phyloP scores from a whole-genome alignment of 2,797 vertebrate species.

The Pseudochirops corinnae region DNA sequence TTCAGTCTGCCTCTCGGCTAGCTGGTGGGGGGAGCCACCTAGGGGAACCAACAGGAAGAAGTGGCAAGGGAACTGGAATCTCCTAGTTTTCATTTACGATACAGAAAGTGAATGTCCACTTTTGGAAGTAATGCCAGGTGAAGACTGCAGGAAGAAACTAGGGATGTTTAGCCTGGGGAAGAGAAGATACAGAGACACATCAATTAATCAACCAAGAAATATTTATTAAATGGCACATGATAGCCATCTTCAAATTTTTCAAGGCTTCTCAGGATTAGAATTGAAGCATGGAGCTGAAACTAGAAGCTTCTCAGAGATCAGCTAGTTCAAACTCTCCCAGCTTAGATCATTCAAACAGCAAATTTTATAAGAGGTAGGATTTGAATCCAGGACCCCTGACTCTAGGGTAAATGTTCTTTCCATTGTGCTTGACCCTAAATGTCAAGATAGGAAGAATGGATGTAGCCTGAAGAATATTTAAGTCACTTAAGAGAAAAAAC shows the following conservation, averaged over 20 bases:
- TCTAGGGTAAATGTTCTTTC: not conserved
- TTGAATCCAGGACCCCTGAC: not conserved
- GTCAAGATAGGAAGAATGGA: not conserved
- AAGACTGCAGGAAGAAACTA: not conserved
- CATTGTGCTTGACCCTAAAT: not conserved
- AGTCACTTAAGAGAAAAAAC: not conserved
- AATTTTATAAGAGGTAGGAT: not conserved
- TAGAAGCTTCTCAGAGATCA: not conserved
- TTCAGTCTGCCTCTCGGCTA: not conserved
- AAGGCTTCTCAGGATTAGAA: not conserved
- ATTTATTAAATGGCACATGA: not conserved
- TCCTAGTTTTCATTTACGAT: constrained; percentile 22
- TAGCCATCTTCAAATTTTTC: not conserved
- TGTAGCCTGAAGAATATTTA: not conserved
- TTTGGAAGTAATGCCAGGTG: not conserved
- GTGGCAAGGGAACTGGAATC: not conserved
- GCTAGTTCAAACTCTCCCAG: not conserved
- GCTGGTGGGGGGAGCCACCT: constrained; percentile 39
- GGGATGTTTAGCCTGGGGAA: not conserved
- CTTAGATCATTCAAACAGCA: not conserved
- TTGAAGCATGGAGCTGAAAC: not conserved
- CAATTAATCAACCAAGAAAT: not conserved
- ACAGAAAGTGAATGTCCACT: not conserved
- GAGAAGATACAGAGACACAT: not conserved
- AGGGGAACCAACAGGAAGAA: constrained; percentile 1